phyloP scores from a whole-genome alignment of 2,797 vertebrate genomes.

The Carapus acus region DNA sequence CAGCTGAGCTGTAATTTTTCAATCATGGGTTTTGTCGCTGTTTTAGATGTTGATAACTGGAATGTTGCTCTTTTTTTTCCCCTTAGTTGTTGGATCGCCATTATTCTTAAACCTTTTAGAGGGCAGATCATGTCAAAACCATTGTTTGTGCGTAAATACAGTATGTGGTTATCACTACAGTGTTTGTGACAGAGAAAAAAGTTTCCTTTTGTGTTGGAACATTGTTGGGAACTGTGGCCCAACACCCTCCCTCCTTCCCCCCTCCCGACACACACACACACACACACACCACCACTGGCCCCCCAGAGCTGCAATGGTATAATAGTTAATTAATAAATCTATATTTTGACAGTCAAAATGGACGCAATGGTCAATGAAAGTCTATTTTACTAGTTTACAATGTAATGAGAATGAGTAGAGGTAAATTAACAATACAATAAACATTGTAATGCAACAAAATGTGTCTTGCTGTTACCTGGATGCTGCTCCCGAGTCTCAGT shows the following conservation, averaged over 20 bases:
- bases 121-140: slow-evolving; percentile 3
- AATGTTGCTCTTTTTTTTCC: slow-evolving; percentile 25
- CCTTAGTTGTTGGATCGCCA: slow-evolving; percentile 25
- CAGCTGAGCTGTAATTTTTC: too few species aligned
- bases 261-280: too few species aligned
- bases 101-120: slow-evolving; percentile 19
- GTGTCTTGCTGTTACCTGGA: too few species aligned
- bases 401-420: slow-evolving; percentile 32
- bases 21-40: too few species aligned
- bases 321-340: slow-evolving; percentile 66
- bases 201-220: slow-evolving; percentile 34
- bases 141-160: slow-evolving; percentile 30
- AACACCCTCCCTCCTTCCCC: too few species aligned
- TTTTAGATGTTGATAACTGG: too few species aligned
- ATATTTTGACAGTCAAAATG: slow-evolving; percentile 69
- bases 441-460: too few species aligned
- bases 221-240: slow-evolving; percentile 50
- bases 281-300: slow-evolving; percentile 2
- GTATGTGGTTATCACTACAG: slow-evolving; percentile 26
- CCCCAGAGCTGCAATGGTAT: slow-evolving; percentile 41
- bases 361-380: slow-evolving; percentile 23
- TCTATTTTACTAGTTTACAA: slow-evolving; percentile 54
- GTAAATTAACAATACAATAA: too few species aligned
- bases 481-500: too few species aligned
- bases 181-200: slow-evolving; percentile 25